Base-by-base conservation (phyloP, 2,888 invertebrate species). In the Drosophila mimica region DNA sequence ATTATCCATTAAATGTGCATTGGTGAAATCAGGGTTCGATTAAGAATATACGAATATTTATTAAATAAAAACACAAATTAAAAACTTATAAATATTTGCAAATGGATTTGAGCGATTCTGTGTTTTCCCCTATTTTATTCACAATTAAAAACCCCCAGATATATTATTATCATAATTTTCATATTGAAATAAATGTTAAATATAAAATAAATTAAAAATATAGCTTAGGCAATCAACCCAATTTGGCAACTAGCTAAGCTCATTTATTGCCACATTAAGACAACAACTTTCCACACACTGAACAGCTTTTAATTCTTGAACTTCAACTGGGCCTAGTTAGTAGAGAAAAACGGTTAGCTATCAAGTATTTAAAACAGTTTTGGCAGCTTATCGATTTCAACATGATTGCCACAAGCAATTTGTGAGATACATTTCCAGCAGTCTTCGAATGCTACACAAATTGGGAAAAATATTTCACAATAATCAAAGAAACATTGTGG, bases 341-440 rank as follows among this genome's bases (percentile, higher is more conserved):
- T 25, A 25, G 15, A 46, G 4, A 25, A 25, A 25, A 25, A 46
- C 15, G 1, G 13, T 25, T 46, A 0, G 25, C 15, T 1, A 2
- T 0, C 1, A 11, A 34, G 34, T 36, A 2, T 54, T 59, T 52
- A 62, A 56, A 66, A 70, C 62, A 63, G 34, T 66, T 51, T 48
- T 46, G 34, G 34, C 48, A 28, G 9, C 60, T 67, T 72, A 86
- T 89, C 89, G 81, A 83, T 86, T 88, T 86, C 87, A 62, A 81
- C 83, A 88, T 86, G 72, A 76, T 81, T 74, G 7, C 63, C 69
- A 65, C 62, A 38, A 31, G 40, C 20, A 66, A 67, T 70, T 80
- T 80, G 70, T 81, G 83, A 72, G 76, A 83, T 81, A 49, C 61
- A 76, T 62, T 72, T 68, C 59, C 72, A 73, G 70, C 68, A 70